Evolutionary conservation across 2,888 invertebrate genomes (phyloP), one percentile per base, ranked within the genome.

Genomic region (Deilephila elpenor): DNA sequence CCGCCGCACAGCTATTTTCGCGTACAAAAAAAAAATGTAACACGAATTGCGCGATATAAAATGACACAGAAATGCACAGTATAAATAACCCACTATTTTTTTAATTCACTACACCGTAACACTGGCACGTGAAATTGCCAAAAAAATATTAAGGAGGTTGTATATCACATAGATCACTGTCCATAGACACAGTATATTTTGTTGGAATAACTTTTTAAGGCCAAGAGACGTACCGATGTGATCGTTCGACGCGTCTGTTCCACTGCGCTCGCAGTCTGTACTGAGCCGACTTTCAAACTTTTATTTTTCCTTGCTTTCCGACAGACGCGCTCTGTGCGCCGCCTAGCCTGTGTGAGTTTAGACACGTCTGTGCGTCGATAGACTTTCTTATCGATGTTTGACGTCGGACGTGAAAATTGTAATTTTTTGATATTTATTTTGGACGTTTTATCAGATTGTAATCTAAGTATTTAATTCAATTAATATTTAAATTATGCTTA

Each of bases 1-100:
- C 91, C 91, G 83, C 90, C 84, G 67, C 87, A 81, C 81, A 85
- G 90, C 87, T 92, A 93, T 93, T 91, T 92, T 88, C 80, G 89
- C 83, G 82, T 87, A 88, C 84, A 86, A 88, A 87, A 85, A 84
- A 0, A 91, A 91, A 89, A 44, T 44, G 44, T 67, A 67, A 44
- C 60, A 67, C 67, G 67, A 67, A 67, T 67, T 67, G 62, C 34
- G 62, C 34, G 67, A 51, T 67, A 67, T 67, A 67, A 67, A 67
- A 67, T 67, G 67, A 67, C 67, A 67, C 67, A 71, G 60, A 70
- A 51, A 70, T 67, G 73, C 73, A 73, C 73, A 73, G 70, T 59
- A 53, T 37, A 71, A 64, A 71, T 74, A 76, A 59, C 59, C 53
- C 59, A 71, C 71, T 37, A n/a, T 73, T 70, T 74, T 25, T 74